Percentiles rank a stretch among this genome's conserved stretches.
Conservation (phyloP, 2,888 invertebrate genomes). For the Lasioglossum oenotherae region DNA sequence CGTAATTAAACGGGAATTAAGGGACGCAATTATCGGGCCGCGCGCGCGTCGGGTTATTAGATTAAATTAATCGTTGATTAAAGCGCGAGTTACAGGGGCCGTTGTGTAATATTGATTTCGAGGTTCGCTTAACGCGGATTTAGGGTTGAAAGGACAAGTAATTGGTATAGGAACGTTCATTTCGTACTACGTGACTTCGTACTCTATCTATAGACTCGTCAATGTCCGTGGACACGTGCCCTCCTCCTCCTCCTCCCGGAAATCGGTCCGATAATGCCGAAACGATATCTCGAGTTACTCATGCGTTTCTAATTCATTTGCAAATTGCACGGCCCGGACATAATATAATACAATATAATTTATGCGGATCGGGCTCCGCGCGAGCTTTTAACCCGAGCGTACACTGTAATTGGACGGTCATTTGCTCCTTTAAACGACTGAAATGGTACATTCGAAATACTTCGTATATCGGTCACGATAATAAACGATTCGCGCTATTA, state of each 20-base stretch:
- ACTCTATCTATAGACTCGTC: constrained; percentile 54
- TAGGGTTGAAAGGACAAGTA: constrained; percentile 60
- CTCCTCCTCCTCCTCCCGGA: background rate
- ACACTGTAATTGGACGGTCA: background rate
- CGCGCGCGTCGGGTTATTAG: constrained; percentile 41
- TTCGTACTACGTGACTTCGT: constrained; percentile 45
- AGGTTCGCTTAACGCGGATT: constrained; percentile 49
- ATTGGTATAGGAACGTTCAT: constrained; percentile 59
- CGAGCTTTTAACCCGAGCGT: background rate
- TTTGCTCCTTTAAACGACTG: background rate
- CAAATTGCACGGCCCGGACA: background rate
- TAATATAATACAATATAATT: constrained; percentile 3
- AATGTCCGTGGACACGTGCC: constrained; percentile 14
- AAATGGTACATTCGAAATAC: background rate
- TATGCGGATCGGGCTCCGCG: background rate
- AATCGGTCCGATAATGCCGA: constrained; percentile 39
- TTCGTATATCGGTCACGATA: background rate
- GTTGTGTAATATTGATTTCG: constrained; percentile 57
- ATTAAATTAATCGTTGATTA: constrained; percentile 64
- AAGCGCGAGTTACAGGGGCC: constrained; percentile 38
- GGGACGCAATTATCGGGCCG: constrained; percentile 45
- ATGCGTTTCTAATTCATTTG: constrained; percentile 18
- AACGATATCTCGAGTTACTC: constrained; percentile 12
- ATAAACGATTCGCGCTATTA: background rate
- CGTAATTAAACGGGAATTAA: constrained; percentile 49